Evolutionary conservation across 2,888 invertebrate species (phyloP), one percentile per base, ranked within the genome.

Genomic region (Nomada fabriciana): DNA sequence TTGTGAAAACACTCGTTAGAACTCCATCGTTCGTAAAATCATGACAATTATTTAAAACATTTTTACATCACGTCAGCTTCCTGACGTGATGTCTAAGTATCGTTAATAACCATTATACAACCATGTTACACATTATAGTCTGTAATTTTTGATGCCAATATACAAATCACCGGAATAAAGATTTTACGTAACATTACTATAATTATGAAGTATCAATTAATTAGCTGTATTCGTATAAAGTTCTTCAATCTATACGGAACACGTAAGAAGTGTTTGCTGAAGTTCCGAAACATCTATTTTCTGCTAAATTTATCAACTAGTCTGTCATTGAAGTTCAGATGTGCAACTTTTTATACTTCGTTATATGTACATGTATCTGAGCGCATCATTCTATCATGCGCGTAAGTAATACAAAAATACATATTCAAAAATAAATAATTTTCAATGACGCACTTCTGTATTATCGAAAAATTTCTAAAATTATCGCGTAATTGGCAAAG

Each of bases 81-180:
- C 59, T n/a, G n/a, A n/a, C n/a, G n/a, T n/a, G n/a, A n/a, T n/a
- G n/a, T n/a, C n/a, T 23, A 10, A n/a, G 78, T 23, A 25, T 60
- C 57, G 42, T 68, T 11, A 63, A 57, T 11, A 63, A 57, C 70
- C 25, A 63, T 63, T 67, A 10, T 57, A 50, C 47, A 43, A 60
- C 64, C 57, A 29, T 78, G 78, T 72, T 83, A 83, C 77, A 61
- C 82, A 74, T 87, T 84, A 82, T 86, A 85, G 78, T 86, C 85
- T 83, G 85, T 87, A 82, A 88, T 83, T 87, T 89, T 88, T 84
- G 84, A 89, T 89, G 89, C 85, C 82, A 82, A 88, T 85, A 88
- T 87, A 86, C 82, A 61, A 76, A 59, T 78, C 72, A 50, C 83
- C 71, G 11, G 59, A 82, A 84, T 71, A 71, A 74, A 77, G 52